phyloP scores from a whole-genome alignment of 2,797 vertebrate species.

The Neomorphus geoffroyi region DNA sequence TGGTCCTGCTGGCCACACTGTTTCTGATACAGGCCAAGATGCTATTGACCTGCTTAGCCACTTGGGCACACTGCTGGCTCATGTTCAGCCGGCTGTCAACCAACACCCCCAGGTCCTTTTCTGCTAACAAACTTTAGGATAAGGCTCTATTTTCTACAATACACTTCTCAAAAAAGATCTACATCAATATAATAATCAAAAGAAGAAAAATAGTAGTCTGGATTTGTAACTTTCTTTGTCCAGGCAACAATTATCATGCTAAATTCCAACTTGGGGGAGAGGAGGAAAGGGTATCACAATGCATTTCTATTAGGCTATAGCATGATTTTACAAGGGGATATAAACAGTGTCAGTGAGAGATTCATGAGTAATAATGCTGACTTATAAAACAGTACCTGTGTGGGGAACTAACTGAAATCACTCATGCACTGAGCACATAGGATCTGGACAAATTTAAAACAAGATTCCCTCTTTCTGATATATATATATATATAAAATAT shows the following conservation, averaged over 20 bases:
- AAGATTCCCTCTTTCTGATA: neutral
- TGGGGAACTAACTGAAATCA: neutral
- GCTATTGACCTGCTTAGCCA: no score
- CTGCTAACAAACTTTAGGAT: neutral
- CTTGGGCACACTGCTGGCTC: no score
- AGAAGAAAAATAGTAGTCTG: neutral
- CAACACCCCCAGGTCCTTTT: no score
- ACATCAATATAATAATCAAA: neutral
- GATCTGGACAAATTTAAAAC: neutral
- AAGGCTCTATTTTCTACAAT: neutral
- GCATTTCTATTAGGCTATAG: neutral
- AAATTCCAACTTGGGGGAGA: neutral
- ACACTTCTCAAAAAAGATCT: neutral
- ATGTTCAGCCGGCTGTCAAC: no score
- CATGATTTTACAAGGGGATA: neutral
- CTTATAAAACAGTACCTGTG: accelerated
- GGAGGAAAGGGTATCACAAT: neutral
- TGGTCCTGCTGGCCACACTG: no score
- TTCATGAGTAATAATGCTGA: neutral
- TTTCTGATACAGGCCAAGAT: no score
- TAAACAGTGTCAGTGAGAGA: neutral
- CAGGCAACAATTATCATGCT: neutral
- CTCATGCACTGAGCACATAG: neutral
- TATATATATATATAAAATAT: no score
- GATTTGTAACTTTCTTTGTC: neutral